phyloP scores from a whole-genome alignment of 2,888 invertebrate genomes.

The Euclidia mi region DNA sequence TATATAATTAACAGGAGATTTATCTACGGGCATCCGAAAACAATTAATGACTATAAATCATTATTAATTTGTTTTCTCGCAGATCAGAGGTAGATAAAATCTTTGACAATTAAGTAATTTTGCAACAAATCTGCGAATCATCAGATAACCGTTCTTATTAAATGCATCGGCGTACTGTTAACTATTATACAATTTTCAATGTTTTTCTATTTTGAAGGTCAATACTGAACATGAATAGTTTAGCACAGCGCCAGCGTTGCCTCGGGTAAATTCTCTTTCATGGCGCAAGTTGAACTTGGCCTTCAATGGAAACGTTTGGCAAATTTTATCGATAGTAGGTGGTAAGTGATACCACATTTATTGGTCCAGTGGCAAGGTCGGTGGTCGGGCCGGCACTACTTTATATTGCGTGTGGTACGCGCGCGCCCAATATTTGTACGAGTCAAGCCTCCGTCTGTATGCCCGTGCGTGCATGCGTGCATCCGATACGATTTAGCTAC shows the following conservation, averaged over 20 bases:
- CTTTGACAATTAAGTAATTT: no score
- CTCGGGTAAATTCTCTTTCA: conserved; percentile 7
- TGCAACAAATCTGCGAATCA: no score
- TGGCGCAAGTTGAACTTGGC: conserved; percentile 45
- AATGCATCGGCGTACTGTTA: no score
- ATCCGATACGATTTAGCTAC: conserved; percentile 30
- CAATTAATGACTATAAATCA: no score
- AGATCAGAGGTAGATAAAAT: no score
- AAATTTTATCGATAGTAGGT: conserved; percentile 38
- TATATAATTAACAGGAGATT: no score
- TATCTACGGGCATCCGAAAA: no score
- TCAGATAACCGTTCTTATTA: no score
- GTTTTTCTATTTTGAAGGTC: conserved; percentile 18
- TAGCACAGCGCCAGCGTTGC: background rate
- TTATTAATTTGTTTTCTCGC: no score
- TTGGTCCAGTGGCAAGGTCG: conserved; percentile 69
- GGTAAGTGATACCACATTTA: conserved; percentile 36
- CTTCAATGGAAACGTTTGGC: conserved; percentile 34
- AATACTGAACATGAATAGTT: background rate
- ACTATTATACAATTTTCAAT: no score
- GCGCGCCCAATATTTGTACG: conserved; percentile 61
- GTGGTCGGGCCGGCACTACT: conserved; percentile 56
- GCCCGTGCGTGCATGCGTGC: conserved; percentile 60
- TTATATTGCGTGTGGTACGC: conserved; percentile 69
- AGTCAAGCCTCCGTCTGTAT: conserved; percentile 11